Percentiles rank a stretch among this genome's conserved stretches.
phyloP scores from a whole-genome alignment of 2,797 vertebrate genomes.

The Falco concolor region DNA sequence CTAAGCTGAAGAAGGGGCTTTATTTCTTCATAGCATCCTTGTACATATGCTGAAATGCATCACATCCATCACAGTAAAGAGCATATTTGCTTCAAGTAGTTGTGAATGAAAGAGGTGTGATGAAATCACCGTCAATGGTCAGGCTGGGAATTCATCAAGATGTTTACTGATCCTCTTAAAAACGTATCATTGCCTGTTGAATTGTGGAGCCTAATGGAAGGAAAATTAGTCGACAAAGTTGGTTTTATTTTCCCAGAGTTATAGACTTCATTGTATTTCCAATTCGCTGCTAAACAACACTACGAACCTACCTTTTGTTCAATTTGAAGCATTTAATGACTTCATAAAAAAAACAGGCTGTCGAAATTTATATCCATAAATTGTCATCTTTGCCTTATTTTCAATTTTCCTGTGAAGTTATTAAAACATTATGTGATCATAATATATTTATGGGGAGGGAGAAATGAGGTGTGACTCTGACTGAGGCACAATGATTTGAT shows the following conservation, averaged over 20 bases:
- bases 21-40: neutral
- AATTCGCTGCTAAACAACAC: constrained; percentile 22
- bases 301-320: constrained; percentile 31
- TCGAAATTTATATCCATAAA: constrained; percentile 51
- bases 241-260: constrained; percentile 47
- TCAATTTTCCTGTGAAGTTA: constrained; percentile 56
- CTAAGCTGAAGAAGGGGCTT: neutral
- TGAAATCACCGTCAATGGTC: constrained; percentile 31
- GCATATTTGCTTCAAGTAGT: constrained; percentile 32
- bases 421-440: constrained; percentile 58
- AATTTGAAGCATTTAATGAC: constrained; percentile 35
- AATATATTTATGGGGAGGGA: constrained; percentile 54
- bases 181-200: constrained; percentile 29
- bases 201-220: constrained; percentile 30
- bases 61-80: constrained; percentile 6
- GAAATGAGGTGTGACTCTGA: constrained; percentile 57
- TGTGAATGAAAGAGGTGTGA: constrained; percentile 17
- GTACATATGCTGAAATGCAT: neutral
- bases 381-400: constrained; percentile 58
- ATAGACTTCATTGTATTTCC: constrained; percentile 16
- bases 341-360: constrained; percentile 13
- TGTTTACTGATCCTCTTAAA: constrained; percentile 33
- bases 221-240: constrained; percentile 28
- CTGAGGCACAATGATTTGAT: constrained; percentile 20
- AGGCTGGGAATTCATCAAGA: constrained; percentile 46